phyloP scores from a whole-genome alignment of 2,113 vertebrate genomes.

The Semnornis frantzii region DNA sequence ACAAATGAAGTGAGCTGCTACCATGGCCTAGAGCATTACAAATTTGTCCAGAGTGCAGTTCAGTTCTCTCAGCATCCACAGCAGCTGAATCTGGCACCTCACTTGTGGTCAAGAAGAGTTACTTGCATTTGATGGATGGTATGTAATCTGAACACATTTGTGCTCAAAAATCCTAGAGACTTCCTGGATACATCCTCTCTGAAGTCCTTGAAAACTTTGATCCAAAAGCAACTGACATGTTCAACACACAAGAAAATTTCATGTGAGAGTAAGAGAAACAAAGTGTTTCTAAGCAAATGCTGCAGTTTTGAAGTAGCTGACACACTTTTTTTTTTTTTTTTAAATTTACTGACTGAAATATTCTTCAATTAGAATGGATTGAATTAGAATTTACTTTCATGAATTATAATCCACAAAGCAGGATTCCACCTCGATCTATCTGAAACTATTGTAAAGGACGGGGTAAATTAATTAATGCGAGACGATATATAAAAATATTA shows the following conservation, averaged over 20 bases:
- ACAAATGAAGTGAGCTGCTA: background rate
- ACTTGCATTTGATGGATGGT: background rate
- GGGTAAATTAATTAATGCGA: too few species aligned
- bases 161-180: background rate
- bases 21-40: background rate
- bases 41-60: background rate
- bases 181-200: background rate
- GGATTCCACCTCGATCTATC: background rate
- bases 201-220: background rate
- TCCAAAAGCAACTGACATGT: background rate
- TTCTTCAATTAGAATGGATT: slow-evolving; percentile 18
- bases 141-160: background rate
- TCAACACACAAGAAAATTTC: background rate
- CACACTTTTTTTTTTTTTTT: background rate
- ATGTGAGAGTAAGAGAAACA: background rate
- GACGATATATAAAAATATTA: too few species aligned
- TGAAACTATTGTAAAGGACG: too few species aligned
- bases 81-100: background rate
- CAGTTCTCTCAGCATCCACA: background rate
- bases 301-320: slow-evolving; percentile 6
- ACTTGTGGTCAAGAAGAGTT: background rate
- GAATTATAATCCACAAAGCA: background rate
- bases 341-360: background rate
- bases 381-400: slow-evolving; percentile 20
- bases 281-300: background rate